These are phyloP conservation scores for Ridgeia piscesae DNA, from an alignment of 1,140 invertebrate species.

Conservation along the genomic window DNA sequence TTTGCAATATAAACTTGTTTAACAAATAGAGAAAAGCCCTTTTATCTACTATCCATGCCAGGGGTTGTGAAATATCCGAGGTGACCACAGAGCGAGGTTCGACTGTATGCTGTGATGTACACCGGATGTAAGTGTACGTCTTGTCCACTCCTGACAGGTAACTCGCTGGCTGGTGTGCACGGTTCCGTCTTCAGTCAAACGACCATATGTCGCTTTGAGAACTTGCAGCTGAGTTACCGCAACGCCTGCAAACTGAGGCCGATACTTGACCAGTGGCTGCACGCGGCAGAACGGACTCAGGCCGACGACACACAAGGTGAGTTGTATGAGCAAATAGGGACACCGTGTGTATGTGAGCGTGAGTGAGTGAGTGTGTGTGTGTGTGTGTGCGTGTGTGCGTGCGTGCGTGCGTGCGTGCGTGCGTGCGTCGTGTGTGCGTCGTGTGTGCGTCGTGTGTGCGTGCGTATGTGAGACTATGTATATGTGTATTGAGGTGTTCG, in stretches of 20 bases:
- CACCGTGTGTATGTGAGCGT: neutral
- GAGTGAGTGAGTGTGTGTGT: neutral
- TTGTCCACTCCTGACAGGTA: conserved; percentile 14
- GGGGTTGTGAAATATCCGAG: no score
- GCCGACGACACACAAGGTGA: conserved; percentile 20
- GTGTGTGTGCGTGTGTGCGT: conserved; percentile 7
- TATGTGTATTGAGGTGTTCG: no score
- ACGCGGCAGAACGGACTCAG: conserved; percentile 72
- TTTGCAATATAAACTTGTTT: no score
- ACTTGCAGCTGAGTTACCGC: conserved; percentile 93
- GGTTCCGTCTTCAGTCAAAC: conserved; percentile 97
- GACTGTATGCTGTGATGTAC: neutral
- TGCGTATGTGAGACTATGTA: no score
- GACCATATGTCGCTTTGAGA: conserved; percentile 94
- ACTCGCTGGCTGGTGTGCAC: conserved; percentile 89
- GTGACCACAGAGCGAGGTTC: no score
- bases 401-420: neutral
- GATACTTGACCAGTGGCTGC: conserved; percentile 90
- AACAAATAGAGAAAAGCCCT: no score
- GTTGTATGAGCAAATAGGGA: no score
- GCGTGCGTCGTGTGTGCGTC: no score
- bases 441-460: no score
- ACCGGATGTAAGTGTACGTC: neutral
- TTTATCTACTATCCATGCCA: no score
- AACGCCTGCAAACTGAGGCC: conserved; percentile 98